Base-by-base conservation (phyloP, 2,888 invertebrate genomes). In the Acanthoscelides obtectus region DNA sequence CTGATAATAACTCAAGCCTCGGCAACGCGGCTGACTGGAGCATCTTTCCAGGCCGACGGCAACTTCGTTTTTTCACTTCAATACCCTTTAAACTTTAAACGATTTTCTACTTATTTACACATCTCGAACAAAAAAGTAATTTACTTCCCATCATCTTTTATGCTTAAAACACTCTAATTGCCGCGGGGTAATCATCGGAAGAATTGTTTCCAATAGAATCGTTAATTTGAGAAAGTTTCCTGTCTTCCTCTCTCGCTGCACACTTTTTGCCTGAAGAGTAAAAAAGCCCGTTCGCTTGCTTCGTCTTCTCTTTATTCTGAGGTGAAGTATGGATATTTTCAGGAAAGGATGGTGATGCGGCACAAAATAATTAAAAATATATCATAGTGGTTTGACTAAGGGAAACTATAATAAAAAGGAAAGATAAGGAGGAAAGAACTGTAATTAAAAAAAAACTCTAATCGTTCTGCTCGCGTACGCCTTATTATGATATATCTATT, bases 91-190 rank as follows among this genome's bases (percentile, higher is more conserved):
- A 70, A 67, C 72, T 45, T 45, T 68, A 64, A 70, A 67, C 72
- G 73, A 76, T 74, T 74, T 74, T 74, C 73, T 72, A 73, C 75
- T 74, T 73, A 74, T 73, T 75, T 75, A 74, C 75, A 75, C 73
- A 71, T 71, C 72, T 25, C 68, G 71, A 69, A 67, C 72, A 74
- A 75, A 73, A 76, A 76, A 73, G 69, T 74, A 73, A 73, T 70
- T 71, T 72, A 72, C 67, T 71, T 66, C 65, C 71, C 70, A 20
- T 70, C 72, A 70, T 69, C 69, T 74, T 72, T 72, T 69, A 74
- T 71, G 72, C 70, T 71, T 25, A 74, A 74, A 72, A 74, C 72
- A 72, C 71, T 71, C 74, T 76, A 76, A 76, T 76, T 75, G 75
- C 75, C 73, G 73, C 66, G 73, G 71, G 75, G 69, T 66, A 70